Percentiles rank a stretch among this genome's conserved stretches.
phyloP scores from a whole-genome alignment of 2,888 invertebrate species.

The Lasiommata megera region DNA sequence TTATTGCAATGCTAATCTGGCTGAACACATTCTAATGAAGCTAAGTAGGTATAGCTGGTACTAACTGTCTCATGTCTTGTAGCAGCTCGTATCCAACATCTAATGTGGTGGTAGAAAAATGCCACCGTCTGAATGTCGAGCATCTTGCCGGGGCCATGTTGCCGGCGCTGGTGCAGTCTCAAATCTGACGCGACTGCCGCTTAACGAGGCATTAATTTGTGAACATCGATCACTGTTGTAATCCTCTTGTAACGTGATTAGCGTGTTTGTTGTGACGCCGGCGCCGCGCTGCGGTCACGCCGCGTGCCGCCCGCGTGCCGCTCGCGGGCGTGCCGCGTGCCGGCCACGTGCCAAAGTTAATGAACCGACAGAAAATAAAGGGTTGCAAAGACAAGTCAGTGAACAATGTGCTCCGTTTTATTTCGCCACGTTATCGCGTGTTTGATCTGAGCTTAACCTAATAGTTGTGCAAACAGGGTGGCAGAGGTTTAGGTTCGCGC shows the following conservation, averaged over 20 bases:
- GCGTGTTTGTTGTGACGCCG: constrained; percentile 37
- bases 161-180: not conserved
- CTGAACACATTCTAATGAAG: no score
- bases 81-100: no score
- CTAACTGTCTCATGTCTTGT: no score
- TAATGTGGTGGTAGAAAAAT: no score
- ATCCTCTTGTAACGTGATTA: constrained; percentile 42
- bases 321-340: constrained; percentile 31
- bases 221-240: constrained; percentile 45
- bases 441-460: constrained; percentile 19
- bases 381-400: constrained; percentile 33
- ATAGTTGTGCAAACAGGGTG: constrained; percentile 17
- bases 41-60: no score
- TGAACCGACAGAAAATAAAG: constrained; percentile 30
- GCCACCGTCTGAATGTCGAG: no score
- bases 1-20: no score
- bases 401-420: constrained; percentile 24
- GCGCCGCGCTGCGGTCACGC: constrained; percentile 24
- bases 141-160: no score
- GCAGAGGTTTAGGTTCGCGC: constrained; percentile 4
- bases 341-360: constrained; percentile 34
- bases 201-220: constrained; percentile 43
- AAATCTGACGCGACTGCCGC: constrained; percentile 1
- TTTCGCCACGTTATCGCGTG: constrained; percentile 19
- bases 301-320: constrained; percentile 35